A percentile compares a stretch with the other conserved stretches of the same genome.
Conservation (phyloP, 1,140 invertebrate genomes). For the Cecropterus lyciades region DNA sequence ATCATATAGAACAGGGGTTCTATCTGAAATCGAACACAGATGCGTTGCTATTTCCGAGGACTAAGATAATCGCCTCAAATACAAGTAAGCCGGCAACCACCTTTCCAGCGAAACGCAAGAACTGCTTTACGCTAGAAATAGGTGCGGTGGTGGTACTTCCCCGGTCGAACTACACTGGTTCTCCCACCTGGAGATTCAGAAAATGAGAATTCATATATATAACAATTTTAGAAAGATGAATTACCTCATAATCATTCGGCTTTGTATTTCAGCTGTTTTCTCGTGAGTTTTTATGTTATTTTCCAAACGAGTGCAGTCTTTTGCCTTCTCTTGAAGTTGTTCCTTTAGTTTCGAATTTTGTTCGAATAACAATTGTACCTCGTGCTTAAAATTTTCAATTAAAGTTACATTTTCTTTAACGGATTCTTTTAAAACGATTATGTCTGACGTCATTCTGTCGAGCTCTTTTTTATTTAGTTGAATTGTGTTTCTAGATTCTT, state of each 20-base stretch:
- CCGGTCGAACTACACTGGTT: no score
- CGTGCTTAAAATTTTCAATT: constrained; percentile 57
- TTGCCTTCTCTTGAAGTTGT: constrained; percentile 54
- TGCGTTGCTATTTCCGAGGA: no score
- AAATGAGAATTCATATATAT: no score
- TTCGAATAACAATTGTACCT: constrained; percentile 53
- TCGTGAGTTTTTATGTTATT: constrained; percentile 74
- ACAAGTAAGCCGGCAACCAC: no score
- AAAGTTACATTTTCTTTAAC: constrained; percentile 53
- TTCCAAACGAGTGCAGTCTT: constrained; percentile 58
- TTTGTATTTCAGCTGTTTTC: constrained; percentile 71
- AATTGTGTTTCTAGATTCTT: constrained; percentile 52
- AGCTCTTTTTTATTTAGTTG: constrained; percentile 58
- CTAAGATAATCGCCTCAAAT: no score
- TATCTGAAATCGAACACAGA: no score
- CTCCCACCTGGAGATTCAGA: no score
- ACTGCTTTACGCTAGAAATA: no score
- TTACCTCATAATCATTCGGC: constrained; percentile 70
- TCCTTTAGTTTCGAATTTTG: constrained; percentile 56
- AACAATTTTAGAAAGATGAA: constrained; percentile 7
- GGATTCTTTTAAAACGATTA: constrained; percentile 54
- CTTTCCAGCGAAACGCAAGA: no score
- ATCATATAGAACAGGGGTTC: no score
- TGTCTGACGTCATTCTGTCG: constrained; percentile 61
- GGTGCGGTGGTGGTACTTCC: no score